A percentile compares a stretch with the other conserved stretches of the same genome.
Conservation (phyloP, 2,888 invertebrate genomes). For the Nematopogon swammerdamellus region DNA sequence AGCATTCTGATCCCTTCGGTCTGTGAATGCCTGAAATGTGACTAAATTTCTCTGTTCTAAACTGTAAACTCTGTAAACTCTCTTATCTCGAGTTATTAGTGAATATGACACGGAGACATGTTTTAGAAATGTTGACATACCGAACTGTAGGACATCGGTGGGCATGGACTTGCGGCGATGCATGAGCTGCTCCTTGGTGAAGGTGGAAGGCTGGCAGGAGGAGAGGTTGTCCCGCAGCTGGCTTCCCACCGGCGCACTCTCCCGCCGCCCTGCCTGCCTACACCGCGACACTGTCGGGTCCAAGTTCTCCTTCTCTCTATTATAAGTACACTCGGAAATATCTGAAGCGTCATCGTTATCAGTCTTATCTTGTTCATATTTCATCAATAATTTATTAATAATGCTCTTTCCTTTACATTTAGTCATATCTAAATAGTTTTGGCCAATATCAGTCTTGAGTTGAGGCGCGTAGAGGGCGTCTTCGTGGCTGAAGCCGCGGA, state of each 20-base stretch:
- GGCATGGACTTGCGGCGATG: conserved; percentile 37
- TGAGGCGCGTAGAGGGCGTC: conserved; percentile 19
- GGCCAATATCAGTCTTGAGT: conserved; percentile 19
- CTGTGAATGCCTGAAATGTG: no score
- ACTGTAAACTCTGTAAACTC: no score
- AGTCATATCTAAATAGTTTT: conserved; percentile 12
- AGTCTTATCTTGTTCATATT: conserved; percentile 22
- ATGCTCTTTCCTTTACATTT: conserved; percentile 12
- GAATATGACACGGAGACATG: no score
- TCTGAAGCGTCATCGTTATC: conserved; percentile 18
- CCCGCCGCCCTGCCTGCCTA: conserved; percentile 13
- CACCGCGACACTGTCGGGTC: conserved; percentile 11
- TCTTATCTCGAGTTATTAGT: no score
- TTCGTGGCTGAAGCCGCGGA: conserved; percentile 24
- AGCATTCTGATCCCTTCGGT: no score
- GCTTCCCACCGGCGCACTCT: conserved; percentile 19
- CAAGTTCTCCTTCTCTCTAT: conserved; percentile 19
- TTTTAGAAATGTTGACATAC: no score
- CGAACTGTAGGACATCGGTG: conserved; percentile 19
- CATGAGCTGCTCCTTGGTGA: conserved; percentile 16
- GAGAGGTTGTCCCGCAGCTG: conserved; percentile 31
- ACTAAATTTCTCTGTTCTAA: no score
- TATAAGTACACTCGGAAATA: conserved; percentile 15
- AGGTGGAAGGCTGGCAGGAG: conserved; percentile 19
- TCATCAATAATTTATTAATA: conserved; percentile 19